Evolutionary conservation across 2,888 invertebrate species (phyloP).

Genomic region (Ophion slaviceki): DNA sequence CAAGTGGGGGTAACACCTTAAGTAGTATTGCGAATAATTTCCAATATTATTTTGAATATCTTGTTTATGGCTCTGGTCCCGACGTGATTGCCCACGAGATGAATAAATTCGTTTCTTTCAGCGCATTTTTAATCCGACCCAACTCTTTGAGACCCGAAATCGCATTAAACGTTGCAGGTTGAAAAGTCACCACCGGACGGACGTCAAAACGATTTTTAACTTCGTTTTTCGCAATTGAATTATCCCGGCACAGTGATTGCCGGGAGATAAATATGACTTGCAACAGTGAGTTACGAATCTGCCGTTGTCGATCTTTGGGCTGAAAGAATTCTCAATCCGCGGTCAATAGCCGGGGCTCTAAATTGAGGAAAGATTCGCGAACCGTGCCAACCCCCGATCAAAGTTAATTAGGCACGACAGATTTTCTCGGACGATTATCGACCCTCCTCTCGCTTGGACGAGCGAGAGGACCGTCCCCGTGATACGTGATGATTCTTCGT

Average conservation of each 20-base stretch:
- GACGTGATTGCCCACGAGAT: no score
- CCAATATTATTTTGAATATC: no score
- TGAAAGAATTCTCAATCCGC: background rate
- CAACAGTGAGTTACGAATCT: background rate
- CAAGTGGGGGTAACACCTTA: no score
- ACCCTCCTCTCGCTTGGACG: conserved; percentile 50
- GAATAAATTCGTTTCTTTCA: no score
- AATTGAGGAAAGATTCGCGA: conserved; percentile 39
- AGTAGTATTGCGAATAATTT: no score
- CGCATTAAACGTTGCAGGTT: no score
- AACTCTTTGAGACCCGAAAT: no score
- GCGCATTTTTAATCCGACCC: no score
- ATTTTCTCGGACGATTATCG: conserved; percentile 59
- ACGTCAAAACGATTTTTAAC: background rate
- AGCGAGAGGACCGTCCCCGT: conserved; percentile 47
- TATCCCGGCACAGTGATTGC: background rate
- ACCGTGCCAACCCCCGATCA: conserved; percentile 50
- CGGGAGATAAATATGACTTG: background rate
- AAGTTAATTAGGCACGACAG: conserved; percentile 67
- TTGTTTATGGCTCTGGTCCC: no score
- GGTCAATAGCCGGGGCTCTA: background rate
- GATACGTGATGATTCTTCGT: conserved; percentile 64
- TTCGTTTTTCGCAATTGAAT: no score
- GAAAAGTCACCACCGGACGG: no score
- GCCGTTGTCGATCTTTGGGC: background rate